Conservation (phyloP, 2,888 invertebrate species). For the Watsonalla cultraria region DNA sequence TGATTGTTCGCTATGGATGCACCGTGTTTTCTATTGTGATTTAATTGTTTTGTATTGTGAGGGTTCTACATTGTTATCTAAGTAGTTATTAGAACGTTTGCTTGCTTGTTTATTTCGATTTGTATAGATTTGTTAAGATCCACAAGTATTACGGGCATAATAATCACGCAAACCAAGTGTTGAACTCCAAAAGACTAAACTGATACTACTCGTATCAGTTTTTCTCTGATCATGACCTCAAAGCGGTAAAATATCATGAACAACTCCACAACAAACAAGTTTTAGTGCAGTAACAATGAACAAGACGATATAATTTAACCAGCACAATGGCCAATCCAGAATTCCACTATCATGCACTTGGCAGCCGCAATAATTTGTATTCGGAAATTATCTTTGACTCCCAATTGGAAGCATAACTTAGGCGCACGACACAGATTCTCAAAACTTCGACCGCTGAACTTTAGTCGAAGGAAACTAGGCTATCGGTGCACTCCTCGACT, state of each 20-base stretch:
- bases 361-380: slow-evolving; percentile 23
- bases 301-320: neutral
- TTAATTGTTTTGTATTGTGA: neutral
- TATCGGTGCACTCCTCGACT: slow-evolving; percentile 58
- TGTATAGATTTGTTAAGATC: no score
- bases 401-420: slow-evolving; percentile 45
- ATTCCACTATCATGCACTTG: slow-evolving; percentile 16
- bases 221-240: no score
- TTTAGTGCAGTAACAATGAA: neutral
- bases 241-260: no score
- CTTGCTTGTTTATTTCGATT: no score
- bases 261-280: no score
- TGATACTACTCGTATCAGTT: no score
- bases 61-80: no score
- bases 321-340: slow-evolving; percentile 12
- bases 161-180: no score
- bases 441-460: slow-evolving; percentile 48
- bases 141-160: no score
- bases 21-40: neutral
- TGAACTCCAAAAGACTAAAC: no score
- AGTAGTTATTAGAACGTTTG: no score
- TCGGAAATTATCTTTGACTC: slow-evolving; percentile 41
- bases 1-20: slow-evolving; percentile 28
- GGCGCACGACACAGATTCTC: slow-evolving; percentile 51
- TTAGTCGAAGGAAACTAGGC: slow-evolving; percentile 51